phyloP scores from a whole-genome alignment of 2,888 invertebrate species.

The Aelia acuminata region DNA sequence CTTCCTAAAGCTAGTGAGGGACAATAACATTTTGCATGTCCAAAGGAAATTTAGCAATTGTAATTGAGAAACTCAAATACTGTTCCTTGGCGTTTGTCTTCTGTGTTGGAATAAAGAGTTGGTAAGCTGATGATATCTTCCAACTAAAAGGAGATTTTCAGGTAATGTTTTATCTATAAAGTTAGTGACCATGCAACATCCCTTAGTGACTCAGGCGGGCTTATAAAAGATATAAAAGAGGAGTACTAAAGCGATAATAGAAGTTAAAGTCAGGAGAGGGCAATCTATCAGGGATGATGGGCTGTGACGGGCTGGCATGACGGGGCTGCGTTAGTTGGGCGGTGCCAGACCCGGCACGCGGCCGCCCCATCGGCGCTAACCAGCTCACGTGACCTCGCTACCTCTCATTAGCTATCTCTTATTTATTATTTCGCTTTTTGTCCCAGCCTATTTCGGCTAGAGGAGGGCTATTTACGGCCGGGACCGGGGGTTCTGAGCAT shows the following conservation, averaged over 20 bases:
- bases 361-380: conserved; percentile 11
- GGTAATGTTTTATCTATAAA: neutral
- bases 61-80: too few relatives aligned
- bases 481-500: neutral
- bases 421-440: conserved; percentile 52
- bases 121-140: neutral
- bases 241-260: conserved; percentile 15
- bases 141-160: neutral
- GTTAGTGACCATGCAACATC: neutral
- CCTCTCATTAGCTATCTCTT: conserved; percentile 51
- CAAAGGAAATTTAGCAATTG: too few relatives aligned
- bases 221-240: conserved; percentile 36
- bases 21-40: too few relatives aligned
- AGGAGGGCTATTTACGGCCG: conserved; percentile 47
- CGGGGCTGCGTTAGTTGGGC: conserved; percentile 35
- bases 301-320: conserved; percentile 1
- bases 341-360: conserved; percentile 55
- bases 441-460: neutral
- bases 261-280: neutral
- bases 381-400: neutral
- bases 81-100: neutral
- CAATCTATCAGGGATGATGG: conserved; percentile 29
- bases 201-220: neutral
- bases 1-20: too few relatives aligned
- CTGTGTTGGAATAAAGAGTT: neutral